Percentiles rank a stretch among this genome's conserved stretches.
Evolutionary conservation across 2,113 vertebrate species (phyloP).

Genomic region (Heterochromis multidens): DNA sequence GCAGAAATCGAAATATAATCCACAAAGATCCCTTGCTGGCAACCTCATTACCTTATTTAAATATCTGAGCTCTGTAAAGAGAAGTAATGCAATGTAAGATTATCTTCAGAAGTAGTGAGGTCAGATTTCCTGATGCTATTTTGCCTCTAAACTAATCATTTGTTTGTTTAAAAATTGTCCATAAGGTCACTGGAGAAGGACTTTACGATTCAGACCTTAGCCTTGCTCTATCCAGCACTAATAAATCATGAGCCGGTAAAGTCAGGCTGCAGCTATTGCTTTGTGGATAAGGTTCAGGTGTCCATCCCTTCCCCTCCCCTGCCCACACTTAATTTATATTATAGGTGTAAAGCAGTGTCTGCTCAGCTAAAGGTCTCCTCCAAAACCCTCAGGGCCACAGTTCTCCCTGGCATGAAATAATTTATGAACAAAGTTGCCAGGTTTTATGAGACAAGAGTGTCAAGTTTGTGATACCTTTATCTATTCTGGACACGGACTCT

Average conservation of each 20-base stretch:
- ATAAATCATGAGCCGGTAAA: constrained; percentile 46
- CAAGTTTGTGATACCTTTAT: constrained; percentile 62
- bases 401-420: constrained; percentile 55
- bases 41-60: constrained; percentile 49
- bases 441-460: constrained; percentile 61
- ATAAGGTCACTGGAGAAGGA: constrained; percentile 5
- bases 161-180: neutral
- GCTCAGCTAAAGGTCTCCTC: constrained; percentile 63
- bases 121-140: neutral
- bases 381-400: constrained; percentile 52
- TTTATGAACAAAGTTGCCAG: constrained; percentile 63
- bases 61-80: constrained; percentile 49
- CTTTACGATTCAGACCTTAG: constrained; percentile 5
- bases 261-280: constrained; percentile 25
- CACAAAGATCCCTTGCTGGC: constrained; percentile 11
- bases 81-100: neutral
- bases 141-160: constrained; percentile 2
- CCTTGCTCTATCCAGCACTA: neutral
- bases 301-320: constrained; percentile 29
- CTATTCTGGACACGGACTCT: constrained; percentile 55
- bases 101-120: neutral
- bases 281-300: constrained; percentile 51
- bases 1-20: constrained; percentile 34
- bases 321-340: constrained; percentile 65
- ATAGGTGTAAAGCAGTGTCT: constrained; percentile 66